phyloP scores from a whole-genome alignment of 2,797 vertebrate genomes.

The Uromys caudimaculatus region DNA sequence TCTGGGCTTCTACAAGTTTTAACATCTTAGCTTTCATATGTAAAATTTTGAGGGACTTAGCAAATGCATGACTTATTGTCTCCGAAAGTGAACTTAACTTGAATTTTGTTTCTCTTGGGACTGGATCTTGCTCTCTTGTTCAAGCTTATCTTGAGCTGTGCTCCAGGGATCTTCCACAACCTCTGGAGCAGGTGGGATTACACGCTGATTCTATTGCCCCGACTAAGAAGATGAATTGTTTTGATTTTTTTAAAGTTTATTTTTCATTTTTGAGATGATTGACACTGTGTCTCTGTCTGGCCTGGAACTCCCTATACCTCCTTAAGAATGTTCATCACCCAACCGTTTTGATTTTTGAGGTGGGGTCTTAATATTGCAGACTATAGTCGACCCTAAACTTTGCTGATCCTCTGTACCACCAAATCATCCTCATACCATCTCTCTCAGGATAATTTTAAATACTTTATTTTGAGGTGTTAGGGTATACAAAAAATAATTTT shows the following conservation, averaged over 20 bases:
- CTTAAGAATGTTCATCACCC: neutral
- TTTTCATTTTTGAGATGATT: neutral
- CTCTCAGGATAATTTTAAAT: neutral
- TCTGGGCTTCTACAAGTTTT: neutral
- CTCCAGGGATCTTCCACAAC: no score
- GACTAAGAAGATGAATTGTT: neutral
- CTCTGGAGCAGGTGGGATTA: neutral
- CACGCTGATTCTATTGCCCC: neutral
- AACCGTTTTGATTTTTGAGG: neutral
- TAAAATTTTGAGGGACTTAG: neutral
- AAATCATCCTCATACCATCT: no score
- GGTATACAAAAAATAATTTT: neutral
- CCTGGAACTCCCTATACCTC: neutral
- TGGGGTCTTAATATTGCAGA: neutral
- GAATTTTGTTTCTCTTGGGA: neutral
- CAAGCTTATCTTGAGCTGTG: neutral
- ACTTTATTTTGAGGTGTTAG: neutral
- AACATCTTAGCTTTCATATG: neutral
- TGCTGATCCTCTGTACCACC: neutral
- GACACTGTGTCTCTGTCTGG: neutral
- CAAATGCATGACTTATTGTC: no score
- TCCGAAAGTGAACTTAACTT: neutral
- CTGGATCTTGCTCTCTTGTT: neutral
- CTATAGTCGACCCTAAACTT: neutral
- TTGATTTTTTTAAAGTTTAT: neutral